Evolutionary conservation across 2,888 invertebrate genomes (phyloP).

Genomic region (Plemyria rubiginata): DNA sequence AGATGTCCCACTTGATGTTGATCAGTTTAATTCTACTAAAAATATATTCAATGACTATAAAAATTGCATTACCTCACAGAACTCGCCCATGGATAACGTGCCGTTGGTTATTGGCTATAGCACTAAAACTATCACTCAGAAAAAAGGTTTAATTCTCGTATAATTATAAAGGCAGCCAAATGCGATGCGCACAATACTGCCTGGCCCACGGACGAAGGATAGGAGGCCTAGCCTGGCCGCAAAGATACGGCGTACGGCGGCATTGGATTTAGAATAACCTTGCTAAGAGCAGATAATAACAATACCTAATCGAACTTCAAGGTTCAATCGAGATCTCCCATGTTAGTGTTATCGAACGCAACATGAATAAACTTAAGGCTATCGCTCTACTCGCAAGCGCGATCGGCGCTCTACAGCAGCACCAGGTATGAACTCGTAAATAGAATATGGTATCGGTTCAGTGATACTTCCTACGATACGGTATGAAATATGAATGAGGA

Average conservation of each 20-base stretch:
- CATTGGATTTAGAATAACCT: not conserved
- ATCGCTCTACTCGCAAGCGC: constrained; percentile 31
- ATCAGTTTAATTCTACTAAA: too few relatives aligned
- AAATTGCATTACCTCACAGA: too few relatives aligned
- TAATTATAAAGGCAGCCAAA: not conserved
- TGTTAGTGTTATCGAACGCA: constrained; percentile 21
- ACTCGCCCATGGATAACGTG: too few relatives aligned
- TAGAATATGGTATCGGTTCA: constrained; percentile 67
- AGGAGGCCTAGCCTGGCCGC: too few relatives aligned
- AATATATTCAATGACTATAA: too few relatives aligned
- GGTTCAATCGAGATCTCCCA: constrained; percentile 15
- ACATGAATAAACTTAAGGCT: constrained; percentile 25
- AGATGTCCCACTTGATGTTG: too few relatives aligned
- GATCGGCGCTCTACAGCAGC: constrained; percentile 52
- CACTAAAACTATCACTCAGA: too few relatives aligned
- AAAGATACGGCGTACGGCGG: not conserved
- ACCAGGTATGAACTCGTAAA: constrained; percentile 70
- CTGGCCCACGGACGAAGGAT: too few relatives aligned
- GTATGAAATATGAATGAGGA: constrained; percentile 75
- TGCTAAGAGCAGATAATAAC: constrained; percentile 2
- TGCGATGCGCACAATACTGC: not conserved
- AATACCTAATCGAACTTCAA: constrained; percentile 10
- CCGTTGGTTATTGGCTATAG: too few relatives aligned
- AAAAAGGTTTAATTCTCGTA: too few relatives aligned
- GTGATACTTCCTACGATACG: constrained; percentile 75